Base-by-base conservation (phyloP, 2,113 vertebrate species). In the Anseranas semipalmata region DNA sequence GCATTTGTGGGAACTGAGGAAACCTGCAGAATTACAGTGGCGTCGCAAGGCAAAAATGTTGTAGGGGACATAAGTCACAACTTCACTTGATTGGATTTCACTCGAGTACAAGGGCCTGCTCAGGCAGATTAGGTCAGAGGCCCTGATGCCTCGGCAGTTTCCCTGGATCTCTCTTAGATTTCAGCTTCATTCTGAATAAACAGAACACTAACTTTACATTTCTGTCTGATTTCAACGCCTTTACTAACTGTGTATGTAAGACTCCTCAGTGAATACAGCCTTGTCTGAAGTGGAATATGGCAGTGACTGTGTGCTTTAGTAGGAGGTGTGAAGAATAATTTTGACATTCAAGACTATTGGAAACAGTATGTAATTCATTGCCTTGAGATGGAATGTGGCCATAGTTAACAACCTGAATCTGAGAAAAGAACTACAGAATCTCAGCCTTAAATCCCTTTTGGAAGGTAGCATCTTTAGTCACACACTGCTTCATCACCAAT, bases 301-400 rank as follows among this genome's bases (percentile, higher is more conserved):
- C 93, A 93, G 67, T 88, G 91, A 96, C 87, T 96, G 45, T 96
- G 81, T 89, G 90, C 94, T 93, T 90, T 73, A 96, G 96, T 96
- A 92, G 95, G 95, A 97, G 94, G 96, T 96, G 95, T 96, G 96
- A 96, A 95, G 94, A 92, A 96, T 93, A 92, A 97, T 95, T 96
- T 92, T 96, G 93, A 95, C 95, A 96, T 95, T 97, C 95, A 86
- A 96, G 82, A 86, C 88, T 95, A 92, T 87, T 94, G 90, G 95
- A 96, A 96, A 95, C 95, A 96, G 93, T 92, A 92, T 92, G 92
- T 87, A 95, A 96, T 97, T 96, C 95, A 95, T 85, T 93, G 83
- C 95, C 83, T 95, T 81, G n/a, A 91, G 84, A 96, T 95, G 95
- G 96, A 96, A 95, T 50, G 53, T 65, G 77, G 89, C 96, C 96